Conservation (phyloP, 2,888 invertebrate genomes). For the Ephialtes manifestator region DNA sequence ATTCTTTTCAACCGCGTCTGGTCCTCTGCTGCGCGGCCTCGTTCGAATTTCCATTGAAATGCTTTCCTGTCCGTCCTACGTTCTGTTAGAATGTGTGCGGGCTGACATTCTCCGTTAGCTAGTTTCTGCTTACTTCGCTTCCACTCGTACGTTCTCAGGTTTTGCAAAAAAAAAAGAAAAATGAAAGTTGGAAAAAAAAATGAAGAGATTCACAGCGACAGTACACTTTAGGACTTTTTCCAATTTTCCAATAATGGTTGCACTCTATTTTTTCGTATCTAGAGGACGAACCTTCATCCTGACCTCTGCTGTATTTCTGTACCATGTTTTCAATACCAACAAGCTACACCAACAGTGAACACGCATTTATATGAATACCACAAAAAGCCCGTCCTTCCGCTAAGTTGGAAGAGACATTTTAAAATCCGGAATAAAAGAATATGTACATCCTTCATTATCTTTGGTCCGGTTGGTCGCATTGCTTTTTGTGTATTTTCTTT, state of each 20-base stretch:
- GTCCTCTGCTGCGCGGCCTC: not conserved
- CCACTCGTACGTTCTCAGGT: conserved; percentile 25
- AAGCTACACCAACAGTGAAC: not conserved
- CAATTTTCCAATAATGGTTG: conserved; percentile 57
- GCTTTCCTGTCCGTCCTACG: conserved; percentile 51
- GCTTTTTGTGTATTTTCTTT: not conserved
- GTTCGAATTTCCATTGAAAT: conserved; percentile 57
- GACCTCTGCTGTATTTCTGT: conserved; percentile 12
- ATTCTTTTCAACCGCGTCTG: not conserved
- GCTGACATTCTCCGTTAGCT: conserved; percentile 15
- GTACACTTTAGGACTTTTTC: conserved; percentile 51
- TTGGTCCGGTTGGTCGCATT: not conserved
- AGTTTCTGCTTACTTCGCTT: conserved; percentile 37
- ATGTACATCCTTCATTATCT: not conserved
- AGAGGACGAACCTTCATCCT: conserved; percentile 23
- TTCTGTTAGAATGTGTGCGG: not conserved
- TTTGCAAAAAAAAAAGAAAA: conserved; percentile 12
- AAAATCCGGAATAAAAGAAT: not conserved
- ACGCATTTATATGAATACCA: not conserved
- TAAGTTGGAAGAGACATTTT: not conserved
- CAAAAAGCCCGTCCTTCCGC: not conserved
- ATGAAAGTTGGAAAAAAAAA: not conserved
- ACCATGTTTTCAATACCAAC: too few relatives aligned
- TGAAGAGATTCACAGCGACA: not conserved
- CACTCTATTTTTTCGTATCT: conserved; percentile 59